Conservation (phyloP, 2,797 vertebrate species). For the Tadarida brasiliensis region DNA sequence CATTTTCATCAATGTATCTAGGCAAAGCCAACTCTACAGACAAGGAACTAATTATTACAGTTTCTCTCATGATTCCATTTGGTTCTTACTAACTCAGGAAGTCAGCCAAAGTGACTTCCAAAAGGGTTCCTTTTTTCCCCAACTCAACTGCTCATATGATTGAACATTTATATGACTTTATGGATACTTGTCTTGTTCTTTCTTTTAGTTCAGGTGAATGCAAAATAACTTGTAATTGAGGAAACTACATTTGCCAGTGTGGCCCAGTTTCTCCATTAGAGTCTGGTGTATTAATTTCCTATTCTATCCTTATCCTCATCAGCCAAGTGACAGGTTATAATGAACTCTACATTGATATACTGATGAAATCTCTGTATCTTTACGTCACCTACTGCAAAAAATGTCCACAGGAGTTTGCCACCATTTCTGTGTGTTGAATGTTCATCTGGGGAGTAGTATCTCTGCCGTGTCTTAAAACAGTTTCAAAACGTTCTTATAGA, state of each 20-base stretch:
- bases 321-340: neutral
- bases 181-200: neutral
- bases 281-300: neutral
- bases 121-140: neutral
- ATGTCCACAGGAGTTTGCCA: neutral
- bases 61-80: neutral
- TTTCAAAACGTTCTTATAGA: neutral
- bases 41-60: constrained; percentile 18
- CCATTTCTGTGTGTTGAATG: constrained; percentile 11
- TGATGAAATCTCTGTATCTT: neutral
- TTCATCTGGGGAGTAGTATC: neutral
- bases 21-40: neutral
- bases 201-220: neutral
- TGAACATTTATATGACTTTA: neutral
- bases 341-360: neutral
- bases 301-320: neutral
- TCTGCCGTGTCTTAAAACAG: neutral
- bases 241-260: neutral
- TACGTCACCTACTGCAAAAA: neutral
- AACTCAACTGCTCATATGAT: neutral
- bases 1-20: neutral
- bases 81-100: neutral
- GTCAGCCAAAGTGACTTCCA: neutral
- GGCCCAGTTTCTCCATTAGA: neutral
- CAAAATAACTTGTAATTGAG: neutral